Base-by-base conservation (phyloP, 2,888 invertebrate species). In the Crossocerus cetratus region DNA sequence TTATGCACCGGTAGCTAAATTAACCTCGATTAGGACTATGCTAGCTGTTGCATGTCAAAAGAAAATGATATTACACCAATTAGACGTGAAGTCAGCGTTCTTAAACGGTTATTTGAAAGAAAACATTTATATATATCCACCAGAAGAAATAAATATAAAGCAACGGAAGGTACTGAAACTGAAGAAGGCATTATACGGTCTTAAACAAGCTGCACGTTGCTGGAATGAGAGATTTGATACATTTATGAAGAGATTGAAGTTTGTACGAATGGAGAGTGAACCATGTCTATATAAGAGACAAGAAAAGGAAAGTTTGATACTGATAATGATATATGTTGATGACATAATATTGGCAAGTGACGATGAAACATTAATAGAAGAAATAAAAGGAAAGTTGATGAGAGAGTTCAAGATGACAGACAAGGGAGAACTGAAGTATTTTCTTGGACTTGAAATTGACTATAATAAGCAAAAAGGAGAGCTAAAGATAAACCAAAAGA, bases 1-100 rank as follows among this genome's bases (percentile, higher is more conserved):
- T 4, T 87, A 86, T 75, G 78, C 85, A 20, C 83, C 85, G 18
- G 82, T 85, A 1, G 84, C 80, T 1, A 82, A 77, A 65, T 80
- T 83, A 70, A 20, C 76, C 18, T 83, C 79, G 18, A 78, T 86
- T 13, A 73, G 86, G 65, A 73, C 80, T 4, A 64, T 85, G 8
- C 60, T 86, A 64, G 42, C 61, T 32, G 58, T 87, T 62, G 81
- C 81, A n/a, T 80, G 77, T 74, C 80, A 86, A 66, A 64, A 56
- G 62, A 69, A 79, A 58, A 77, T 78, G 65, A 49, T 63, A 45
- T 69, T 80, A 32, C 16, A 69, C 65, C 75, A 84, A 61, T 65
- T 72, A 42, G 82, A 81, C 65, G 78, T 77, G 2, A 78, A 78
- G 45, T 77, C 81, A 1, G 73, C 81, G 0, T 82, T 82, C 20